These are phyloP conservation scores for Dascyllus trimaculatus DNA, from an alignment of 2,113 vertebrate genomes.

Conservation along the genomic window DNA sequence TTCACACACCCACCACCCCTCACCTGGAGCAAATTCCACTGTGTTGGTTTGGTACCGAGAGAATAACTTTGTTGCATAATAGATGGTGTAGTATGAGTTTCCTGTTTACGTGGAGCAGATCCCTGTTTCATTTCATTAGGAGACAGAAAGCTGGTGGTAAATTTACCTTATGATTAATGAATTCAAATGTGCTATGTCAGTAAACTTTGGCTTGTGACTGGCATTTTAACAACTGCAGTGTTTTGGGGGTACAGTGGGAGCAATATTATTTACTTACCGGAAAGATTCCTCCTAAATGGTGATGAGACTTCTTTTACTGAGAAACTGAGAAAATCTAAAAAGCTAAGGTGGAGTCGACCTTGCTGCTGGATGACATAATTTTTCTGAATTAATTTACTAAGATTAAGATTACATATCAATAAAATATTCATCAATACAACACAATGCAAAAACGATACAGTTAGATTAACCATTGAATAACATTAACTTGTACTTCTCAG, in stretches of 20 bases:
- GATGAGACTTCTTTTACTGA: neutral
- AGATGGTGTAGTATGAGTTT: constrained; percentile 60
- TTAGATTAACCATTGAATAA: too few relatives aligned
- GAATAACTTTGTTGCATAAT: constrained; percentile 62
- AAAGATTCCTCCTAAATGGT: neutral
- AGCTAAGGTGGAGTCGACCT: too few relatives aligned
- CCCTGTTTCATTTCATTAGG: constrained; percentile 32
- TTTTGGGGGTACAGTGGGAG: neutral
- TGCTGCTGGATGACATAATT: too few relatives aligned
- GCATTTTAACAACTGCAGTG: neutral
- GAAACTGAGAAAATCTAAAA: neutral
- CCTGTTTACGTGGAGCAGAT: constrained; percentile 51
- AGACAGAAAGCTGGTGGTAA: constrained; percentile 7
- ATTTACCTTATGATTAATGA: constrained; percentile 10
- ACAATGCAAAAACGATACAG: too few relatives aligned
- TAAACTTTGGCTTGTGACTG: neutral
- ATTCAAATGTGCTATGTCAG: constrained; percentile 34
- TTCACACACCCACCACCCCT: constrained; percentile 48
- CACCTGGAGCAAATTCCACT: constrained; percentile 49
- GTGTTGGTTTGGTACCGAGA: constrained; percentile 33
- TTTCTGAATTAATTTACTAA: too few relatives aligned
- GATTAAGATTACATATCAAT: too few relatives aligned
- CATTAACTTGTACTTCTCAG: too few relatives aligned
- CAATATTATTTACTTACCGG: neutral
- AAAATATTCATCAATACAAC: too few relatives aligned